Evolutionary conservation across 2,888 invertebrate species (phyloP), one percentile per base, ranked within the genome.

Genomic region (Lamellibrachia satsuma): DNA sequence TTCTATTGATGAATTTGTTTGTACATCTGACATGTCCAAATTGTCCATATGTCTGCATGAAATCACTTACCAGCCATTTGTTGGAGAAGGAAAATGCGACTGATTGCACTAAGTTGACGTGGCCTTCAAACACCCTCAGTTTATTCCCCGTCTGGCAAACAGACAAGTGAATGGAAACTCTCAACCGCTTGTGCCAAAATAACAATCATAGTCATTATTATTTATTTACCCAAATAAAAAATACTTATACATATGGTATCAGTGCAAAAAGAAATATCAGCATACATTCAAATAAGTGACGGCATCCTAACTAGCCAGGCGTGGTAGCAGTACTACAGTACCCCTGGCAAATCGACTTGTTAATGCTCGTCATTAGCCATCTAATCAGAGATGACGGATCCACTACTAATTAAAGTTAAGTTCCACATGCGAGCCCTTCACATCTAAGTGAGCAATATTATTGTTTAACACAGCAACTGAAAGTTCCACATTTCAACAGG

Each of bases 41-140:
- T 75, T 75, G 22, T 75, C 75, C 75, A 75, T 15, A 75, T 75
- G 75, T 75, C 22, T 22, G 22, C n/a, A 75, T 75, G 52, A 60
- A 90, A 11, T 90, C 51, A 95, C 95, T 94, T 94, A 96, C 96
- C 94, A 96, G 92, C 92, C 93, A 95, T 75, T 95, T 94, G 9
- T 95, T 95, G 93, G 95, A 94, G 7, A 92, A 93, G 22, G 96
- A 96, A 92, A 96, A 96, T 52, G 96, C 95, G 52, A 95, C 94
- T n/a, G 96, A 95, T 93, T 96, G 96, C 7, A 96, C 96, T 52
- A 96, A 93, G 92, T 94, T 95, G 11, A 94, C 93, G 93, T 96
- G 96, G 15, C 96, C 96, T 90, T 93, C 92, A 90, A 96, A 95
- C 7, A 95, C 94, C 92, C 94, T 94, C 27, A 95, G 90, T 22